These are phyloP conservation scores for Nettapus auritus DNA, from an alignment of 2,113 vertebrate genomes.

Conservation along the genomic window DNA sequence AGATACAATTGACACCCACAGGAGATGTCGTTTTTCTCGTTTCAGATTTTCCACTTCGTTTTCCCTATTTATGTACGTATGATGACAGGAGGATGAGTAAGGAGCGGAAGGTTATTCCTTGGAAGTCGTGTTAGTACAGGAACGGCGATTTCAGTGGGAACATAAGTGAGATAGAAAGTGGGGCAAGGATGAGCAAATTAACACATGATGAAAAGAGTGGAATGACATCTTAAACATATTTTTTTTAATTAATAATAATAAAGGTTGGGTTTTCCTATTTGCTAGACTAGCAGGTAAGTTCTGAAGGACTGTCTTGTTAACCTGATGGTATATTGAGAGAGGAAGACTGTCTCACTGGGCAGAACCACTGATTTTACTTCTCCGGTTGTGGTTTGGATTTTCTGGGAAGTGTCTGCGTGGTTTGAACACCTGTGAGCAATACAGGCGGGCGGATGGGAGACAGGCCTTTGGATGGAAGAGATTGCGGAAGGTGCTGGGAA, in stretches of 20 bases:
- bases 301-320: background rate
- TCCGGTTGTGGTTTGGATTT: background rate
- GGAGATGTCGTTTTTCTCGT: background rate
- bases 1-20: background rate
- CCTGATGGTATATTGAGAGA: background rate
- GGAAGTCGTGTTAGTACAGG: background rate
- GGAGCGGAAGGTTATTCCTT: background rate
- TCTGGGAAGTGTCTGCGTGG: background rate
- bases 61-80: background rate
- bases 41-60: background rate
- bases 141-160: rapidly evolving
- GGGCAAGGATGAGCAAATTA: background rate
- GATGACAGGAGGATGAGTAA: background rate
- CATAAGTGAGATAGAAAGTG: rapidly evolving
- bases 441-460: background rate
- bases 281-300: background rate
- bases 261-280: background rate
- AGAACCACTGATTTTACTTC: background rate
- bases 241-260: background rate
- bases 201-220: background rate
- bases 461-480: background rate
- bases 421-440: background rate
- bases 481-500: rapidly evolving
- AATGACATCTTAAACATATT: too few species aligned
- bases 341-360: background rate